Evolutionary conservation across 2,797 vertebrate genomes (phyloP), one percentile per base, ranked within the genome.

Genomic region (Petrocephalus sullivani): DNA sequence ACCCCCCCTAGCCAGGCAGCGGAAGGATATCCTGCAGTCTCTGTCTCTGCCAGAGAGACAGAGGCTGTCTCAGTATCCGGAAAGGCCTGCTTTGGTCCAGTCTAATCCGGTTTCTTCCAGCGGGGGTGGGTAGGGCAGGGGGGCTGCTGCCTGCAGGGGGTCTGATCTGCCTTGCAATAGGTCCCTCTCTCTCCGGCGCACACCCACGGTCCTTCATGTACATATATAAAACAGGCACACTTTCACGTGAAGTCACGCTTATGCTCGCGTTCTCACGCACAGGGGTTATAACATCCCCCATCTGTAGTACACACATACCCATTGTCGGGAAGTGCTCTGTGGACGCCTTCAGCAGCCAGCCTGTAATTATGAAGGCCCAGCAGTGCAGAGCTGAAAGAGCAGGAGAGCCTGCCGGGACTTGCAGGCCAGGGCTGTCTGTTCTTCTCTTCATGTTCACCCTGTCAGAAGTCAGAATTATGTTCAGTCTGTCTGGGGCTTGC

Each of bases 81-180:
- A 57, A 57, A 4, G 23, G 7, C 53, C 83, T 14, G 83, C 83
- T 85, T 85, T 85, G 54, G 53, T 85, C 83, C 54, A 53, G 83
- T 85, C 28, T 37, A 37, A 85, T 85, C 83, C 53, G 51, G 83
- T 85, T 85, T 85, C 12, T 56, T 57, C 53, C 51, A 57, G 83
- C 33, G 19, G 78, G 46, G 83, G 83, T 85, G 83, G 83, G 54
- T 46, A 85, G 83, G 51, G 83, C 83, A 56, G 28, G 12, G 83
- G 54, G 53, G 83, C 53, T 28, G 54, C 54, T 85, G 37, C 78
- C 41, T n/a, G 8, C 12, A 67, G 28, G n/a, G 49, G 41, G 78
- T 19, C 78, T 83, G 41, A 83, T 23, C 78, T 83, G 23, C 46
- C 49, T 83, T 7, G 8, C 49, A 49, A 49, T 83, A 83, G 41